These are phyloP conservation scores for Norana najaformis DNA, from an alignment of 2,888 invertebrate species.

Conservation along the genomic window DNA sequence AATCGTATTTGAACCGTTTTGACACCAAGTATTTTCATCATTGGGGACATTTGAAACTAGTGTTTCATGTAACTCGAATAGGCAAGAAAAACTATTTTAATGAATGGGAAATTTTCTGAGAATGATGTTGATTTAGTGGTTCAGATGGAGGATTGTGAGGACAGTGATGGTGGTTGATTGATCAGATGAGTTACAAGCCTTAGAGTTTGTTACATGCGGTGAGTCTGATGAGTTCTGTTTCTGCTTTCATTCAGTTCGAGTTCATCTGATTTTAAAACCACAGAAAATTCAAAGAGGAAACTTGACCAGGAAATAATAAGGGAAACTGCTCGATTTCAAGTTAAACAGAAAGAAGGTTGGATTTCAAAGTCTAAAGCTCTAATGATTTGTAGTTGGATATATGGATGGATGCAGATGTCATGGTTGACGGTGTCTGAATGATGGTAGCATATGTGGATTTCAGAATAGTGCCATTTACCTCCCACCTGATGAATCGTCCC, in stretches of 20 bases:
- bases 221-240: neutral
- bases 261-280: neutral
- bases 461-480: too few species aligned
- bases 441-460: too few species aligned
- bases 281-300: slow-evolving; percentile 13
- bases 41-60: too few species aligned
- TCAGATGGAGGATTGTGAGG: too few species aligned
- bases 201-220: neutral
- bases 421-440: too few species aligned
- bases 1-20: neutral
- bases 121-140: too few species aligned
- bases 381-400: neutral
- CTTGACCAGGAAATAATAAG: neutral
- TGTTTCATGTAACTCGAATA: too few species aligned
- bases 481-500: too few species aligned
- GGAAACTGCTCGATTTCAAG: neutral
- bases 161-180: too few species aligned
- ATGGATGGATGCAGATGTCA: too few species aligned
- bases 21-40: neutral
- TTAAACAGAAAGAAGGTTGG: neutral
- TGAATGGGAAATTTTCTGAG: too few species aligned
- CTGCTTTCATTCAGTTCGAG: neutral
- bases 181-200: too few species aligned
- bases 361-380: neutral
- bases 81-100: neutral